Percentiles rank a stretch among this genome's conserved stretches.
These are phyloP conservation scores for Chascanopsetta lugubris DNA, from an alignment of 2,113 vertebrate genomes.

Conservation along the genomic window DNA sequence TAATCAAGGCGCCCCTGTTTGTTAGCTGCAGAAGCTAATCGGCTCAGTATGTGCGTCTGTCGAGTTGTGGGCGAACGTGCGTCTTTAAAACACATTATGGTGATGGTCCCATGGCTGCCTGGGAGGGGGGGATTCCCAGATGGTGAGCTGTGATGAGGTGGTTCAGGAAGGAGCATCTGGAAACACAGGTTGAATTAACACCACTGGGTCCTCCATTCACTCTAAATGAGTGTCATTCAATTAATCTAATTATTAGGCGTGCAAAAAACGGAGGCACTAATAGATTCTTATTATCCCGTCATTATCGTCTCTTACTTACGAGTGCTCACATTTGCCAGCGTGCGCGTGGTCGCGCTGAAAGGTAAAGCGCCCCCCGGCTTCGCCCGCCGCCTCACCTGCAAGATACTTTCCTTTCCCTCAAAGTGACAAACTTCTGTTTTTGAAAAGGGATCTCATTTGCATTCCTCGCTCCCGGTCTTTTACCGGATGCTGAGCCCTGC, in stretches of 20 bases:
- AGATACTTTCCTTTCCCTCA: conserved; percentile 23
- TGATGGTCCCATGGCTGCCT: conserved; percentile 69
- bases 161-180: conserved; percentile 79
- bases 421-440: conserved; percentile 52
- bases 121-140: conserved; percentile 79
- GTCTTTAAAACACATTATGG: conserved; percentile 72
- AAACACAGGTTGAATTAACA: conserved; percentile 82
- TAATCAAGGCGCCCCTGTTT: conserved; percentile 76
- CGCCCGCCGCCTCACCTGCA: conserved; percentile 23
- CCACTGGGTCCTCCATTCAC: conserved; percentile 76
- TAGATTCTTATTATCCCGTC: conserved; percentile 76
- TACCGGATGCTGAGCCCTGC: conserved; percentile 62
- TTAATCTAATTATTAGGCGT: conserved; percentile 83
- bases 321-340: conserved; percentile 67
- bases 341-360: conserved; percentile 22
- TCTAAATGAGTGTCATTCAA: conserved; percentile 82
- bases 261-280: conserved; percentile 77
- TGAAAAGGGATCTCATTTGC: conserved; percentile 68
- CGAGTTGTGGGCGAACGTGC: conserved; percentile 60
- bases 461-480: conserved; percentile 60
- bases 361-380: conserved; percentile 49
- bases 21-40: conserved; percentile 61
- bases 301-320: conserved; percentile 73
- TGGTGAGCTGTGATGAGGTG: conserved; percentile 77
- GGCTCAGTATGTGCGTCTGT: conserved; percentile 73